A percentile compares a stretch with the other conserved stretches of the same genome.
Evolutionary conservation across 2,113 vertebrate species (phyloP).

Genomic region (Pseudolaguvia tuberculata): DNA sequence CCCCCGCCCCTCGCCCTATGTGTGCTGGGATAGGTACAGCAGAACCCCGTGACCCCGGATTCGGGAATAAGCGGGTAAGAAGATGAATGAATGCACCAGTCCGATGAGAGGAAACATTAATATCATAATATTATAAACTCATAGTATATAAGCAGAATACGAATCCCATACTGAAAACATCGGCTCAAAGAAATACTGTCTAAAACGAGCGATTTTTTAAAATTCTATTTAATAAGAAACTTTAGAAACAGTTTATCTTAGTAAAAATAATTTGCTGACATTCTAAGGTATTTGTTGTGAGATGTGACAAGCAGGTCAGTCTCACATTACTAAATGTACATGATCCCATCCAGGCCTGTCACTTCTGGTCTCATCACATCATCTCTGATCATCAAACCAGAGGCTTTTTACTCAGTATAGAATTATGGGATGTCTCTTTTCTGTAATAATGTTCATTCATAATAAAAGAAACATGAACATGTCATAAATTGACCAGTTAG

Average conservation of each 20-base stretch:
- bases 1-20: no score
- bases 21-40: no score
- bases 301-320: constrained; percentile 16
- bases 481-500: background rate
- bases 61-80: no score
- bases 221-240: no score
- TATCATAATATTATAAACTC: no score
- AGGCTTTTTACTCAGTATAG: no score
- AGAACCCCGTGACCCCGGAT: no score
- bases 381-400: constrained; percentile 24
- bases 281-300: background rate
- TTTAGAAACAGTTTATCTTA: background rate
- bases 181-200: background rate
- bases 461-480: no score
- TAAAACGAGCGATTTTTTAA: no score
- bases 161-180: constrained; percentile 1
- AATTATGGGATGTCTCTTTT: no score
- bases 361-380: constrained; percentile 28
- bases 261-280: background rate
- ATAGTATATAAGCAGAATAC: background rate
- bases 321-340: constrained; percentile 35
- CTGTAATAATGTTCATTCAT: background rate
- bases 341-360: constrained; percentile 20
- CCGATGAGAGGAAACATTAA: no score
- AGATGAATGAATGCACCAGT: no score